Base-by-base conservation (phyloP, 2,797 vertebrate species). In the Selene dorsalis region DNA sequence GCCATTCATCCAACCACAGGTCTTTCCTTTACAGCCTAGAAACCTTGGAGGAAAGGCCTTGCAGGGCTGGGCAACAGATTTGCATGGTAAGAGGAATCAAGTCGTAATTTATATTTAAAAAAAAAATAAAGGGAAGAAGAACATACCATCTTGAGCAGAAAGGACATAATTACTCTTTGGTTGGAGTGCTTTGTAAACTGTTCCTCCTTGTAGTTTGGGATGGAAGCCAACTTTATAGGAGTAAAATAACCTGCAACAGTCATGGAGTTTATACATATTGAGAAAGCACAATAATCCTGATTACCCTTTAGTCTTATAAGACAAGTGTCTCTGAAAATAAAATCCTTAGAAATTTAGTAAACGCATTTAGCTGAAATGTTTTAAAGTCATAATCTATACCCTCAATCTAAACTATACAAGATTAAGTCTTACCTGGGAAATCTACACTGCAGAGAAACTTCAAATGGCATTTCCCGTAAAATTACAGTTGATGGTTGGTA, bases 81-180 rank as follows among this genome's bases (percentile, higher is more conserved):
- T 56, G 6, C 7, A 7, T 22, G 0, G 14, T 1, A 52, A 65
- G 7, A 22, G 5, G 1, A 20, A 17, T 35, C 0, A 20, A n/a
- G 7, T 30, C 20, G 55, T 2, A 50, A 32, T 30, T 30, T n/a
- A 12, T 1, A 7, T 38, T 38, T 41, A 41, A 41, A 41, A 13
- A 41, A 14, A 41, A 41, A 39, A 39, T 39, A 74, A 30, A 6
- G 32, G 18, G 50, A 18, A 16, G 7, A 0, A 0, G 0, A 53
- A 57, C 83, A 26, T 93, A 94, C 94, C 92, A 80, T 95, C 91
- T 79, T 88, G 65, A 76, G 80, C 14, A 7, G 16, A 24, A 6
- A 95, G 75, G 0, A n/a, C 41, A 11, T 73, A 59, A 4, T 17
- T 38, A 7, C 10, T 18, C 24, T 56, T 74, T 22, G 45, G 39